Base-by-base conservation (phyloP, 2,888 invertebrate species). In the Amblyjoppa proteus region DNA sequence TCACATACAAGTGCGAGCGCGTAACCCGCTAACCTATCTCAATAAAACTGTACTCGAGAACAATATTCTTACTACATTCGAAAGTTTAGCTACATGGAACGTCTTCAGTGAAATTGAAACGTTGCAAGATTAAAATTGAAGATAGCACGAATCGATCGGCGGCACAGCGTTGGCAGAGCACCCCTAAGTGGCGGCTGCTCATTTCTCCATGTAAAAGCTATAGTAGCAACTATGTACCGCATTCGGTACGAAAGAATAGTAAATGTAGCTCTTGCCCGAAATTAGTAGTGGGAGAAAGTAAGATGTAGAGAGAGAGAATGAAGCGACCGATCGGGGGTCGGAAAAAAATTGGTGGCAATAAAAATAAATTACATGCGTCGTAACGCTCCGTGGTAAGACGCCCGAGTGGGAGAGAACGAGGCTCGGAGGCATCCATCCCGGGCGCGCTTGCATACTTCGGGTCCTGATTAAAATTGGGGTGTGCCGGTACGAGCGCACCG, bases 341-440 rank as follows among this genome's bases (percentile, higher is more conserved):
- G 92, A 93, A 93, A 92, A 91, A 94, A 94, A 94, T 94, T 93
- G 93, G 92, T 88, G 92, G 94, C 94, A 94, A 94, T 94, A 94
- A 94, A 94, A 94, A 94, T 94, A 94, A 94, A 94, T 94, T 94
- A 94, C 94, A 93, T 94, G 93, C 94, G 93, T 93, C 93, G 93
- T 93, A 93, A 93, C 93, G 92, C 91, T 91, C 91, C 91, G 92
- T 91, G 92, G 92, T 91, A 81, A 87, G 88, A 87, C 86, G 84
- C 85, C 51, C 77, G 83, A 83, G 81, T 79, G 84, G 81, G 83
- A 82, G 85, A 73, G 83, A 86, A 80, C 75, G 87, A 87, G 78
- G 92, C 91, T 90, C 88, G 89, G 89, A 92, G 92, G 92, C 93
- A 93, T 93, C 90, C 92, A 93, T 93, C 92, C 92, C 89, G 90